Conservation (phyloP, 2,888 invertebrate species). For the Sipha maydis region DNA sequence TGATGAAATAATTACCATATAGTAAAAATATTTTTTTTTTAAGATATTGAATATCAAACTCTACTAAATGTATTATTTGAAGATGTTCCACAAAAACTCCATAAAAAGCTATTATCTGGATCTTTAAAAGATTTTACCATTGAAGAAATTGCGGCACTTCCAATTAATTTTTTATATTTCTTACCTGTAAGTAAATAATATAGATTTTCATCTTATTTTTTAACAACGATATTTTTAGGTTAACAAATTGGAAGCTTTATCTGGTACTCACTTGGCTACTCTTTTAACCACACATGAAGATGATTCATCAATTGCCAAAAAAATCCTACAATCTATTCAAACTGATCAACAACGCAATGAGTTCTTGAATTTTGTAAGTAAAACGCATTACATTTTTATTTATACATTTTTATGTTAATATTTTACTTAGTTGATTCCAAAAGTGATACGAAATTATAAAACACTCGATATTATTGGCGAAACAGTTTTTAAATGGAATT, state of each 20-base stretch:
- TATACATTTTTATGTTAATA: not conserved
- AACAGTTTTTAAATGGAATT: conserved; percentile 55
- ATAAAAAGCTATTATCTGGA: not conserved
- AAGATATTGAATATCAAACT: conserved; percentile 4
- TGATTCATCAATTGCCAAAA: conserved; percentile 18
- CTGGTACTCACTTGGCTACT: conserved; percentile 18
- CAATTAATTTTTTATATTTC: conserved; percentile 30
- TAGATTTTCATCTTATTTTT: not conserved
- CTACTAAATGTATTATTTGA: conserved; percentile 22
- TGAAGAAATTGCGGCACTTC: conserved; percentile 41
- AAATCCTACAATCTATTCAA: conserved; percentile 36
- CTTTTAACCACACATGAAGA: conserved; percentile 24
- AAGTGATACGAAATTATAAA: conserved; percentile 30
- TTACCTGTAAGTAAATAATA: conserved; percentile 34
- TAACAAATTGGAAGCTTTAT: conserved; percentile 21
- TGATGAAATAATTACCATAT: not conserved
- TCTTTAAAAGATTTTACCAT: conserved; percentile 22
- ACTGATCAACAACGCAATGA: conserved; percentile 38
- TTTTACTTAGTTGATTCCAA: conserved; percentile 38
- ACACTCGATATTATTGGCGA: conserved; percentile 24
- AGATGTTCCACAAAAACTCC: not conserved
- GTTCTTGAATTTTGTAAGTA: conserved; percentile 47
- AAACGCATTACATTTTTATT: not conserved
- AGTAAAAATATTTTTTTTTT: not conserved
- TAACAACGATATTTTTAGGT: conserved; percentile 24